phyloP scores from a whole-genome alignment of 1,140 invertebrate species.

The Euwallacea similis region DNA sequence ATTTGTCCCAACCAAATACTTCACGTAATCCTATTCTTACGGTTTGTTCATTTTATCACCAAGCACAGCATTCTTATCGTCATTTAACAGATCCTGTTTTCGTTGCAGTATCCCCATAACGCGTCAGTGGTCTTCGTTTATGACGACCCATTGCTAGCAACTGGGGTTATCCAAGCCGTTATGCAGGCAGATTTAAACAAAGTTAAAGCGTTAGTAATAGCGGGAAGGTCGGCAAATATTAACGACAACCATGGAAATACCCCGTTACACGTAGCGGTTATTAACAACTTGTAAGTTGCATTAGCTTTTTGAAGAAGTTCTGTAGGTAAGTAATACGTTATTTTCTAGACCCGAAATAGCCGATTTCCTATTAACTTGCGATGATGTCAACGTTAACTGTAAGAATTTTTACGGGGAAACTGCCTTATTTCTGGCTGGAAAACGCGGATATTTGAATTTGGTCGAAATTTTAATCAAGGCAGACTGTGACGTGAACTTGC shows the following conservation, averaged over 20 bases:
- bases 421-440: conserved; percentile 30
- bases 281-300: conserved; percentile 33
- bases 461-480: conserved; percentile 24
- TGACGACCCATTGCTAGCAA: conserved; percentile 28
- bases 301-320: neutral
- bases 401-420: conserved; percentile 36
- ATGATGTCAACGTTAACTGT: conserved; percentile 23
- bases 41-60: too few relatives aligned
- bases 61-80: too few relatives aligned
- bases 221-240: conserved; percentile 33
- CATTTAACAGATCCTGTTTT: too few relatives aligned
- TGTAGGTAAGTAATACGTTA: neutral
- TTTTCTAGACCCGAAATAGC: conserved; percentile 33
- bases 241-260: conserved; percentile 39
- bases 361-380: conserved; percentile 27
- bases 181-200: conserved; percentile 22
- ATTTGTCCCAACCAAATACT: too few relatives aligned
- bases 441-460: conserved; percentile 11
- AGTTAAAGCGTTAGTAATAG: conserved; percentile 18
- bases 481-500: conserved; percentile 32
- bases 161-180: conserved; percentile 30
- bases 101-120: too few relatives aligned
- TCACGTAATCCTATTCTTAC: too few relatives aligned
- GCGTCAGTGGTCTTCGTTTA: conserved; percentile 5
- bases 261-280: conserved; percentile 30